phyloP scores from a whole-genome alignment of 2,797 vertebrate genomes.

The Arvicola amphibius region DNA sequence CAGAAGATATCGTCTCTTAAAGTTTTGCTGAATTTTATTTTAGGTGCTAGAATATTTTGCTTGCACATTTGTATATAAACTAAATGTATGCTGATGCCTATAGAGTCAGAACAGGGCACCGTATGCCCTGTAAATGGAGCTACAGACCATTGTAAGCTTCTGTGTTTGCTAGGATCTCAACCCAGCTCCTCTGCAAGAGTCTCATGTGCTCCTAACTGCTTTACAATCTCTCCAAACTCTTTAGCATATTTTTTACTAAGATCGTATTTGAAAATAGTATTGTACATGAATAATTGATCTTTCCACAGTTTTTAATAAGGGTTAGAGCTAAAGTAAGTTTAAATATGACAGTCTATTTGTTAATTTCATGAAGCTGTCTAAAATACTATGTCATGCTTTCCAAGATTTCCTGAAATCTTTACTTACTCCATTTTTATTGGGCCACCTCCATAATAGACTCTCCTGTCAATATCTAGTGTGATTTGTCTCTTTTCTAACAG shows the following conservation, averaged over 20 bases:
- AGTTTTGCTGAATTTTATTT: background rate
- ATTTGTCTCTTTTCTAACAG: background rate
- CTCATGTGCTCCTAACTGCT: background rate
- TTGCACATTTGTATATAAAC: background rate
- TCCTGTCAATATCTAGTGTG: background rate
- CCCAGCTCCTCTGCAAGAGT: background rate
- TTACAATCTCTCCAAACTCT: background rate
- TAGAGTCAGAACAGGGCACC: no score
- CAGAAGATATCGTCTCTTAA: background rate
- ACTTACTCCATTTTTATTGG: background rate
- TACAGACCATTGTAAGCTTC: background rate
- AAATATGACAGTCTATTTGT: background rate
- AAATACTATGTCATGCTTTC: background rate
- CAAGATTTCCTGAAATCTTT: background rate
- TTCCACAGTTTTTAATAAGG: background rate
- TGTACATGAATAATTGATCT: background rate
- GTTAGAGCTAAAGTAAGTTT: background rate
- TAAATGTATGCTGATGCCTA: background rate
- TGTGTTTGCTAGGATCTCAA: background rate
- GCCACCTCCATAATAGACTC: background rate
- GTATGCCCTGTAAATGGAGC: background rate
- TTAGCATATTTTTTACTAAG: background rate
- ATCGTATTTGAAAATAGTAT: background rate
- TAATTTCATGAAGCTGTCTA: background rate
- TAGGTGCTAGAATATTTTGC: background rate